phyloP scores from a whole-genome alignment of 2,797 vertebrate genomes.

The Spatula versicolor region DNA sequence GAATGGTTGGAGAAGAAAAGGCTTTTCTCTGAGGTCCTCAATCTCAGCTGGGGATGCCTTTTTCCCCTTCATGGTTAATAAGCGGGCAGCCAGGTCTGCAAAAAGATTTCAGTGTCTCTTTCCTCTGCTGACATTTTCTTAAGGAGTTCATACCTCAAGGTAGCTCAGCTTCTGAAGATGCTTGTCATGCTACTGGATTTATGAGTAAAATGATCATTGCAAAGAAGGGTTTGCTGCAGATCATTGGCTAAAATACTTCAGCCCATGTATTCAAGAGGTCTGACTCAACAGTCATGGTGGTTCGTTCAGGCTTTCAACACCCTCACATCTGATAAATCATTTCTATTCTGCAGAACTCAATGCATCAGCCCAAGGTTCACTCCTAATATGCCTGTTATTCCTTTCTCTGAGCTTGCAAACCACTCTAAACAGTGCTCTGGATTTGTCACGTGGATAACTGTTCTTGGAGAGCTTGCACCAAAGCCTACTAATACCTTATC shows the following conservation, averaged over 20 bases:
- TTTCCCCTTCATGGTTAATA: not conserved
- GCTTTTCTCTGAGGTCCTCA: not conserved
- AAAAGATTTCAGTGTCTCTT: not conserved
- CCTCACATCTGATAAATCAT: not conserved
- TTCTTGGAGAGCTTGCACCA: not conserved
- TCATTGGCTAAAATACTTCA: not conserved
- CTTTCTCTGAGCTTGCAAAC: not conserved
- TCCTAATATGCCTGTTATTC: not conserved
- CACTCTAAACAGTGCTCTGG: not conserved
- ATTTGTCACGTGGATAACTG: not conserved
- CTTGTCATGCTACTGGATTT: not conserved
- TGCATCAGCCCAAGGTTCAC: not conserved
- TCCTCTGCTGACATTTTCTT: not conserved
- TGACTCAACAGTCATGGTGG: not conserved
- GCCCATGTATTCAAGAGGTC: not conserved
- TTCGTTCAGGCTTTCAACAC: not conserved
- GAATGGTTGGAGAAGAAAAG: not conserved
- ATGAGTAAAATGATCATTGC: not conserved
- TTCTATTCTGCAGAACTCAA: not conserved
- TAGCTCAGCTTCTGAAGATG: not conserved
- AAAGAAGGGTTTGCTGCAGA: not conserved
- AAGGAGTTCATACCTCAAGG: not conserved
- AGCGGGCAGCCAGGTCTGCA: not conserved
- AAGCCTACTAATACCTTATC: not conserved
- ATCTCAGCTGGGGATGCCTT: not conserved